These are phyloP conservation scores for Acanthiza pusilla DNA, from an alignment of 2,797 vertebrate species.

Conservation along the genomic window DNA sequence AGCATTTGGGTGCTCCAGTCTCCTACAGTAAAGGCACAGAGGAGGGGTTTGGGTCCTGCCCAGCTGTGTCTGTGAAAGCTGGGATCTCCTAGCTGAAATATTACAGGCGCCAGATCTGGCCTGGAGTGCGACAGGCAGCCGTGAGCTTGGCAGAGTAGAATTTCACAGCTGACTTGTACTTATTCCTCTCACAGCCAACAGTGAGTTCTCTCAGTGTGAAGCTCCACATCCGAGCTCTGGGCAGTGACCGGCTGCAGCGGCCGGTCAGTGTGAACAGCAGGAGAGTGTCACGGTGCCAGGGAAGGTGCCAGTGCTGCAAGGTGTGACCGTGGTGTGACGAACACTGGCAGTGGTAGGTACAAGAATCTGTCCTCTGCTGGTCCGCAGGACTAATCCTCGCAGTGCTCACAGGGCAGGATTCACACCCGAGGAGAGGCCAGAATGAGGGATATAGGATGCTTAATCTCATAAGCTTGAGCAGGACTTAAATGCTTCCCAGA, in stretches of 20 bases:
- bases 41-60: neutral
- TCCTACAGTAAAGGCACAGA: neutral
- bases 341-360: fast-evolving
- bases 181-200: neutral
- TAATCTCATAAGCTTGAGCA: neutral
- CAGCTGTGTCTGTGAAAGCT: neutral
- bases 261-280: fast-evolving
- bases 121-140: neutral
- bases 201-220: neutral
- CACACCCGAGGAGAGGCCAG: neutral
- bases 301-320: neutral
- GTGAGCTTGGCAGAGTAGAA: neutral
- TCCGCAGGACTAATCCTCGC: neutral
- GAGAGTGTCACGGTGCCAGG: neutral
- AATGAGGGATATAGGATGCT: neutral
- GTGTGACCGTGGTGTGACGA: neutral
- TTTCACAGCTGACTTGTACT: neutral
- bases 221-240: neutral
- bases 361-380: neutral
- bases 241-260: neutral
- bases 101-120: neutral
- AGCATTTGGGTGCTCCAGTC: neutral
- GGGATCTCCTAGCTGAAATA: neutral
- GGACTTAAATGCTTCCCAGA: neutral
- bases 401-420: neutral